Base-by-base conservation (phyloP, 1,140 invertebrate species). In the Pogonognathellus flavescens region DNA sequence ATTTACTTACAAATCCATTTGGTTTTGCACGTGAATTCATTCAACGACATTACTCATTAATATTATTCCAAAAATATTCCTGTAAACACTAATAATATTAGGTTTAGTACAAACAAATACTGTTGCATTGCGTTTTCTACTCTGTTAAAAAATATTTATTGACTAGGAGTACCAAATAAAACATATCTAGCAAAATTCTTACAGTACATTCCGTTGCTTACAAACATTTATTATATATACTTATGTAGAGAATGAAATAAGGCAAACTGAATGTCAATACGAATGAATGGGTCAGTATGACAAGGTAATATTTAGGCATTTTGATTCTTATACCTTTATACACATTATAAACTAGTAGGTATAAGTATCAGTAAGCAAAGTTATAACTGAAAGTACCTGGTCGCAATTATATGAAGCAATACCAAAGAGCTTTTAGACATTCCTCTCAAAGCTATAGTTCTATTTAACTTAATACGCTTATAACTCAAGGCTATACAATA, bases 271-370 rank as follows among this genome's bases (percentile, higher is more conserved):
- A 20, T 9, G n/a, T 9, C n/a, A 18, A 60, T n/a, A 9, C n/a
- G 16, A 60, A n/a, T 60, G n/a, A 60, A 18, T 60, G n/a, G 57
- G 57, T 60, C 57, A 60, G 57, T 60, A 16, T 60, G 57, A 20
- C 57, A 60, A 60, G 57, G 57, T 60, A 16, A 60, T 8, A 8
- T 60, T 8, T 18, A 18, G 57, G n/a, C n/a, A 60, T 10, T n/a
- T 1, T 60, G n/a, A 60, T 59, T 18, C 55, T 18, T 59, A 59
- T 18, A 16, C 10, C 11, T 59, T 18, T 14, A 59, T 16, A 59
- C 5, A 9, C n/a, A n/a, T n/a, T 18, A 59, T 59, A 11, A 14
- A 16, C 10, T 59, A 59, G 16, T n/a, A n/a, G n/a, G n/a, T n/a
- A n/a, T n/a, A n/a, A n/a, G n/a, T n/a, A n/a, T n/a, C n/a, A n/a